These are phyloP conservation scores for Cloeon dipterum DNA, from an alignment of 2,888 invertebrate genomes.

Conservation along the genomic window DNA sequence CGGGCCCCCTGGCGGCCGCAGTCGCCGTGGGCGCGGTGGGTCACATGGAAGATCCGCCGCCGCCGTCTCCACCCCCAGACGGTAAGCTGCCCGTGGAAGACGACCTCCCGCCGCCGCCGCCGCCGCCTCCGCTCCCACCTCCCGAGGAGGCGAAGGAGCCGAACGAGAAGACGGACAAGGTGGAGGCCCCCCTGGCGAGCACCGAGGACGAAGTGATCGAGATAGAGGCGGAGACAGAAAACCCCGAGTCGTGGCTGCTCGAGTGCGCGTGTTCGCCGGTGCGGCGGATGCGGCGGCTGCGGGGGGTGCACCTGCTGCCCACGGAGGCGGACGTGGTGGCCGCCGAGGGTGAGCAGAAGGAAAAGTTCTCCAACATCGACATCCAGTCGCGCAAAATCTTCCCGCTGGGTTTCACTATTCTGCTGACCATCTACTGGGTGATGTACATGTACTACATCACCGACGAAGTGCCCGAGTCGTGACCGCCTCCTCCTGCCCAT, in stretches of 20 bases:
- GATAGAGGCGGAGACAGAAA: neutral
- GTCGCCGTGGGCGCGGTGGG: neutral
- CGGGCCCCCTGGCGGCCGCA: neutral
- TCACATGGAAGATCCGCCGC: neutral
- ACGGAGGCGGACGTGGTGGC: constrained; percentile 9
- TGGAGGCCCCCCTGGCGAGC: neutral
- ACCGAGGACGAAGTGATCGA: neutral
- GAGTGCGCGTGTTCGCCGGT: neutral
- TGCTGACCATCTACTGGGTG: constrained; percentile 24
- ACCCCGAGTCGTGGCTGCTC: neutral
- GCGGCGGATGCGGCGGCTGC: constrained; percentile 6
- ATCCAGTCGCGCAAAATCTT: constrained; percentile 28
- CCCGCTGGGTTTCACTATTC: constrained; percentile 27
- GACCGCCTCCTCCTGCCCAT: no score
- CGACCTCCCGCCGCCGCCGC: neutral
- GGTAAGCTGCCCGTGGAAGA: no score
- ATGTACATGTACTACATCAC: constrained; percentile 14
- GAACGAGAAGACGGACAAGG: constrained; percentile 2
- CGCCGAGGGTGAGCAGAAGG: constrained; percentile 3
- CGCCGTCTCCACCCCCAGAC: no score
- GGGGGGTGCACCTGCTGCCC: constrained; percentile 8
- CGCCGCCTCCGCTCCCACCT: neutral
- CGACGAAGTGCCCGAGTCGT: constrained; percentile 10
- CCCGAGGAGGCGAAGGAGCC: neutral
- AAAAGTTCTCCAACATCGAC: constrained; percentile 23